Percentiles rank a stretch among this genome's conserved stretches.
Conservation (phyloP, 2,888 invertebrate genomes). For the Ischnus inquisitorius region DNA sequence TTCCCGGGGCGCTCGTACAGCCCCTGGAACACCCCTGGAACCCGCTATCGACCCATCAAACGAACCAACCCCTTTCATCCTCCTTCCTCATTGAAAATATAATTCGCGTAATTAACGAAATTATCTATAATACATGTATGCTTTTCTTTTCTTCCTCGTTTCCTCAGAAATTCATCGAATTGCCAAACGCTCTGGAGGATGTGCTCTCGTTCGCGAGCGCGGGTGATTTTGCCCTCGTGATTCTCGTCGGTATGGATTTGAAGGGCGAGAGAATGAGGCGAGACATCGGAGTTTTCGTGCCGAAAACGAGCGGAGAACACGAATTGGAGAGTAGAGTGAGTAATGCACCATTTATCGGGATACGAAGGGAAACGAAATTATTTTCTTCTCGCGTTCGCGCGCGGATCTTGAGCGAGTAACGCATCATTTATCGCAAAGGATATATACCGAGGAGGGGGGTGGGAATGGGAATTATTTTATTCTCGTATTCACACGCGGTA, state of each 20-base stretch:
- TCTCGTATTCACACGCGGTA: constrained; percentile 40
- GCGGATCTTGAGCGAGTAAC: constrained; percentile 73
- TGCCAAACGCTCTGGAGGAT: constrained; percentile 85
- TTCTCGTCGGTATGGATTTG: constrained; percentile 89
- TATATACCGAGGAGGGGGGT: constrained; percentile 52
- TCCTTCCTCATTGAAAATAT: background rate
- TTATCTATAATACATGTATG: background rate
- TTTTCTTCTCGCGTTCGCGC: constrained; percentile 51
- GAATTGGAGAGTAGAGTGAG: constrained; percentile 78
- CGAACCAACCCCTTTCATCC: constrained; percentile 35
- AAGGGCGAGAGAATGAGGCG: constrained; percentile 86
- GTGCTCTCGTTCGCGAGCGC: constrained; percentile 86
- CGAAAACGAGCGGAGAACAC: constrained; percentile 59
- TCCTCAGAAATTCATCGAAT: constrained; percentile 86
- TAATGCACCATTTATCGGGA: constrained; percentile 56
- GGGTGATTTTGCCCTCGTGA: constrained; percentile 85
- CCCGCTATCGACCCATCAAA: constrained; percentile 61
- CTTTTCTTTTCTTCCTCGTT: constrained; percentile 21
- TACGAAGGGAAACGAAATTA: constrained; percentile 59
- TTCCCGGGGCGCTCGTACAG: constrained; percentile 56
- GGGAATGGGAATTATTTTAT: constrained; percentile 49
- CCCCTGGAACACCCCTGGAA: constrained; percentile 47
- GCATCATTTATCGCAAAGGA: constrained; percentile 46
- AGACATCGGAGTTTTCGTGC: constrained; percentile 87
- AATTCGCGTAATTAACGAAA: constrained; percentile 43